Evolutionary conservation across 1,140 invertebrate species (phyloP), one percentile per base, ranked within the genome.

Genomic region (Papilio polyxenes): DNA sequence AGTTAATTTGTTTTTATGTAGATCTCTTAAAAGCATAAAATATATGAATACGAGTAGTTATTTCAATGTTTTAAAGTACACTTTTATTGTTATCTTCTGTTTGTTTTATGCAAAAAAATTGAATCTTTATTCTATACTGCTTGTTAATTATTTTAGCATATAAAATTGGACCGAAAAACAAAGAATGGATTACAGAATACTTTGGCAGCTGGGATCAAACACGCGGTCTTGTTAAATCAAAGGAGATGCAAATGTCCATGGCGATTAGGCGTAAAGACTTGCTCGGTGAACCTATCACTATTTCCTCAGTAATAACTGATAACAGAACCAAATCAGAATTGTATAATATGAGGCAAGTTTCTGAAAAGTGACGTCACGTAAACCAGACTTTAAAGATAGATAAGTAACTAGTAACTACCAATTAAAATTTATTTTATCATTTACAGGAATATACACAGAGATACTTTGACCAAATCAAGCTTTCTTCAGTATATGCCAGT

Each of bases 381-480:
- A 31, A 31, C 23, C 23, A 31, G 23, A 31, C 23, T 31, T 31
- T 31, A 31, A 31, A 31, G 23, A 31, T 31, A 31, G 23, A 31
- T 31, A 31, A 48, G 20, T 0, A 48, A 48, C 23, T 31, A 74
- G 65, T 48, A 44, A 11, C 8, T 48, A 15, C 13, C 10, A 65
- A n/a, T 20, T 59, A n/a, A 65, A 23, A 11, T 5, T n/a, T 75
- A 49, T 15, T 17, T 48, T 82, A 80, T 76, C 23, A 53, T 48
- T 83, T 90, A 76, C 84, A 95, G 95, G 40, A 89, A 96, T 81
- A 94, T 92, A 44, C 90, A 95, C 49, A 92, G 95, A 31, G 96
- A 96, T 82, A 92, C 95, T n/a, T 90, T 96, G 40, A 92, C 95
- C 6, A 96, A 96, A 90, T 93, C 95, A 11, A 95, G 94, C 84